phyloP scores from a whole-genome alignment of 2,797 vertebrate genomes.

The Acomys russatus region DNA sequence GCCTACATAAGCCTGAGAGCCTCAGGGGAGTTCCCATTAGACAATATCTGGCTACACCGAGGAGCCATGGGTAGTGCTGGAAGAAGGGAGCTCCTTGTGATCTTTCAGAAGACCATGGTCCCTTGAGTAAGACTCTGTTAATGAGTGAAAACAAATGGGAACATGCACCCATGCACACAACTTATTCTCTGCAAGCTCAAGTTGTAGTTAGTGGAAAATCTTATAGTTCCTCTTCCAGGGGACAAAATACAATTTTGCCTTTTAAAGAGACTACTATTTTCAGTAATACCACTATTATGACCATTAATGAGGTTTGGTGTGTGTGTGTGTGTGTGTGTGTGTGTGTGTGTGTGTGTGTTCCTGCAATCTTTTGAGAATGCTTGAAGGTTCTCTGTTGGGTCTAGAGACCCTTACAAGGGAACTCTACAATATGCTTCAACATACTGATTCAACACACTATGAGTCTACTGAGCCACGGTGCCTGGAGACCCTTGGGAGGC shows the following conservation, averaged over 20 bases:
- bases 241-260: neutral
- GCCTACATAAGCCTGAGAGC: neutral
- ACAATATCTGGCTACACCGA: too few relatives aligned
- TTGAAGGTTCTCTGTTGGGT: neutral
- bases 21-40: neutral
- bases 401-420: neutral
- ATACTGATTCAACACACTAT: too few relatives aligned
- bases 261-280: neutral
- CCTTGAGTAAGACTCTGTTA: neutral
- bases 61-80: rapidly evolving
- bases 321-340: neutral
- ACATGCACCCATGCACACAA: too few relatives aligned
- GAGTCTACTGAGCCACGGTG: neutral
- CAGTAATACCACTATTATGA: neutral
- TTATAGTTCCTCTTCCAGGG: neutral
- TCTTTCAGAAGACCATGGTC: neutral
- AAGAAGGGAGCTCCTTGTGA: neutral
- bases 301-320: neutral
- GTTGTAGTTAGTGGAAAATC: neutral
- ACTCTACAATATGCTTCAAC: too few relatives aligned
- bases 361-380: neutral
- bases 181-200: neutral
- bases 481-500: too few relatives aligned
- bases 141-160: neutral
- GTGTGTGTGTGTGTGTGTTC: neutral